Base-by-base conservation (phyloP, 2,888 invertebrate species). In the Polia nebulosa region DNA sequence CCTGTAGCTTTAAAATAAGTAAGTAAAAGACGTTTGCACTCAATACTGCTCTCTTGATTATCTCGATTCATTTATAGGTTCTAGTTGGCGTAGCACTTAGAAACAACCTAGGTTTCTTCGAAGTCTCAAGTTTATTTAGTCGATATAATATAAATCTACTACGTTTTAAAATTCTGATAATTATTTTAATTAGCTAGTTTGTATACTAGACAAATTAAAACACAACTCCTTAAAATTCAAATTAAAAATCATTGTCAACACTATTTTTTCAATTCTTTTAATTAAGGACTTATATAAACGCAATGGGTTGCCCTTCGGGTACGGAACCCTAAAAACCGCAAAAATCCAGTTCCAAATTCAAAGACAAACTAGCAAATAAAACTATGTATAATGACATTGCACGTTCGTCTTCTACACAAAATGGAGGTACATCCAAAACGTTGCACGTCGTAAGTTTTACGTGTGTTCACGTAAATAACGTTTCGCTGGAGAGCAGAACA, bases 381-480 rank as follows among this genome's bases (percentile, higher is more conserved):
- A 61, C 27, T 72, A 39, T 39, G 7, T n/a, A 63, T 57, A 56
- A 67, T 67, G 17, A 34, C 34, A 34, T 20, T 68, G 9, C 62
- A 41, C 20, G 11, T 41, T 39, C 29, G 52, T 47, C 22, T 67
- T 39, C 57, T 51, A 58, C 39, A 66, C 44, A 64, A 72, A 70
- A 63, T 32, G 52, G 39, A n/a, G 49, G 25, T 52, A 66, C 55
- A 66, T 41, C 22, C 20, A 34, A 60, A 74, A 77, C 53, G 65
- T 63, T 72, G 36, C 65, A 59, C 52, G 53, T 59, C 61, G 61
- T 69, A 62, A 62, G 74, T 72, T 72, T 73, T 70, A 75, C 72
- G 66, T 82, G 59, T 79, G 74, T 70, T 83, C 69, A 61, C 76
- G 79, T 80, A 79, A 85, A 83, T 81, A 85, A 79, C 79, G 77